A percentile compares a stretch with the other conserved stretches of the same genome.
Conservation (phyloP, 2,113 vertebrate genomes). For the Cervus canadensis region DNA sequence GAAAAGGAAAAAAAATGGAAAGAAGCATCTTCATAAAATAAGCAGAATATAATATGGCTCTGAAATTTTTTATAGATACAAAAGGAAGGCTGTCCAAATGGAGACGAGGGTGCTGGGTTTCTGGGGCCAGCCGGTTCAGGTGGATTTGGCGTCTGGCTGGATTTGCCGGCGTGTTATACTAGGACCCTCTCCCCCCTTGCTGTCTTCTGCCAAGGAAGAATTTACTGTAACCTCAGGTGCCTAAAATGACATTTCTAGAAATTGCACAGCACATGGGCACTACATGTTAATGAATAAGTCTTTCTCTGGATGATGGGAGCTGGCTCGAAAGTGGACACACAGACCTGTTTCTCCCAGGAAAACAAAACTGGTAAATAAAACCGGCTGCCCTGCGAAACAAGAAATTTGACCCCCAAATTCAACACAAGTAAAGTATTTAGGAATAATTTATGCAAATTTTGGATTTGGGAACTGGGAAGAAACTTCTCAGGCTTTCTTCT, state of each 20-base stretch:
- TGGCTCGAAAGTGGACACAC: neutral
- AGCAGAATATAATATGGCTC: neutral
- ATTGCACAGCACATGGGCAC: neutral
- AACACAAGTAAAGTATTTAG: neutral
- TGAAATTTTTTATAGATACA: neutral
- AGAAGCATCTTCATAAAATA: neutral
- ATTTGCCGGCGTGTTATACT: rapidly evolving
- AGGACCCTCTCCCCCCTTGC: neutral
- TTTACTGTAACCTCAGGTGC: too few species aligned
- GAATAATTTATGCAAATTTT: neutral
- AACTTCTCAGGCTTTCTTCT: neutral
- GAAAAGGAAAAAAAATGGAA: neutral
- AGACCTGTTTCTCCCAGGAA: neutral
- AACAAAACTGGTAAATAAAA: neutral
- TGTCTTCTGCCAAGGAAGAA: neutral
- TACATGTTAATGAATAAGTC: neutral
- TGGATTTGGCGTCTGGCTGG: neutral
- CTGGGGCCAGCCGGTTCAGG: rapidly evolving
- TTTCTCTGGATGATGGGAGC: neutral
- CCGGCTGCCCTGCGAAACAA: neutral
- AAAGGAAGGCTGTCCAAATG: neutral
- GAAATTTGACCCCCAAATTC: neutral
- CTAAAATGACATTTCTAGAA: neutral
- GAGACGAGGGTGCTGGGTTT: neutral
- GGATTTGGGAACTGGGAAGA: neutral